Conservation (phyloP, 2,888 invertebrate genomes). For the Limulus polyphemus region DNA sequence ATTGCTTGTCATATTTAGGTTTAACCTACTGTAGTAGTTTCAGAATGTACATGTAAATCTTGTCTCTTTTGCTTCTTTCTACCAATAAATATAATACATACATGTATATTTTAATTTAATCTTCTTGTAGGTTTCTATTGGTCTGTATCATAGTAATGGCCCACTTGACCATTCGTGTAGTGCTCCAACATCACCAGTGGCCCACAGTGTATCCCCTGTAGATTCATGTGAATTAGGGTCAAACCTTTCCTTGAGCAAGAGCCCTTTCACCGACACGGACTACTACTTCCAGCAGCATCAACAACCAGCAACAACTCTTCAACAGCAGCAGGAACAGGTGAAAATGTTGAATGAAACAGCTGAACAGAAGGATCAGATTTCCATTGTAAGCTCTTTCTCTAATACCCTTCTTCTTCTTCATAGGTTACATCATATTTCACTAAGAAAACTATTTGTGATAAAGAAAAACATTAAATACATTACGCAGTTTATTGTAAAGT, state of each 20-base stretch:
- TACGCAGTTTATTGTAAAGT: too few species aligned
- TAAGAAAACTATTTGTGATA: too few species aligned
- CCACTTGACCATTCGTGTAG: conserved; percentile 50
- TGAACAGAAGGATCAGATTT: too few species aligned
- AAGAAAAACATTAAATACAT: too few species aligned
- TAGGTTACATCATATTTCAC: too few species aligned
- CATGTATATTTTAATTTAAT: not conserved
- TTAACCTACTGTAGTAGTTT: too few species aligned
- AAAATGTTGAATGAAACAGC: conserved; percentile 54
- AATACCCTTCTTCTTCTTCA: too few species aligned
- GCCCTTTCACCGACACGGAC: conserved; percentile 35
- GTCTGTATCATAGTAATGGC: conserved; percentile 33
- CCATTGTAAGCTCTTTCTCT: too few species aligned
- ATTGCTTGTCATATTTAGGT: too few species aligned
- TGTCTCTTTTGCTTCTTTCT: too few species aligned
- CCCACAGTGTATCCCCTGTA: conserved; percentile 38
- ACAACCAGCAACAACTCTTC: conserved; percentile 52
- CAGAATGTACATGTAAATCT: too few species aligned
- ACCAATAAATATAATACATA: too few species aligned
- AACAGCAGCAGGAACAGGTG: conserved; percentile 88
- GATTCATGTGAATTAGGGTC: conserved; percentile 40
- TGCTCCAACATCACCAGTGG: conserved; percentile 47
- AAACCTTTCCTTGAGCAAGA: conserved; percentile 30
- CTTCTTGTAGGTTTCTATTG: not conserved
- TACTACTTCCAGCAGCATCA: conserved; percentile 40